These are phyloP conservation scores for Siphlonurus alternatus DNA, from an alignment of 2,888 invertebrate genomes.

Conservation along the genomic window DNA sequence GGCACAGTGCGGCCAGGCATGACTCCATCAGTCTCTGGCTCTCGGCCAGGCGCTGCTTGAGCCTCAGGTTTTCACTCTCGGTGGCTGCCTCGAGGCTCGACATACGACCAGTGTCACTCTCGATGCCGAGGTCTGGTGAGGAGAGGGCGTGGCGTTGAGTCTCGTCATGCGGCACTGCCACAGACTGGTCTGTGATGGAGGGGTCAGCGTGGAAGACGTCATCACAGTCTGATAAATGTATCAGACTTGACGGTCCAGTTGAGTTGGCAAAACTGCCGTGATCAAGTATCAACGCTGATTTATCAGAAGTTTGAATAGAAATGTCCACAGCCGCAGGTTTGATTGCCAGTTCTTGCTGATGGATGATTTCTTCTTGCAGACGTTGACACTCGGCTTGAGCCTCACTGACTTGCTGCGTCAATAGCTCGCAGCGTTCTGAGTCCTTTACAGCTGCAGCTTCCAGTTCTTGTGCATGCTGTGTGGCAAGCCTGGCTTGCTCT, in stretches of 20 bases:
- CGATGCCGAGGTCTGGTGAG: slow-evolving; percentile 80
- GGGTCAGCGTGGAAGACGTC: background rate
- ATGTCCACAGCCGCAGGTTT: background rate
- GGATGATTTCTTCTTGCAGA: background rate
- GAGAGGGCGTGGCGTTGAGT: slow-evolving; percentile 21
- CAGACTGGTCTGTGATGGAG: background rate
- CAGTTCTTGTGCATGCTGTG: slow-evolving; percentile 7
- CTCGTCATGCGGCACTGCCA: background rate
- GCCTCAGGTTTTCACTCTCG: slow-evolving; percentile 43
- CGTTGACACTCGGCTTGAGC: background rate
- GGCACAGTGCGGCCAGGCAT: background rate
- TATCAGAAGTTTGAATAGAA: background rate
- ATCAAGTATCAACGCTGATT: background rate
- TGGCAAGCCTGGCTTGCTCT: slow-evolving; percentile 6
- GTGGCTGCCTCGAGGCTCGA: slow-evolving; percentile 41
- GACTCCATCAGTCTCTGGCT: slow-evolving; percentile 33
- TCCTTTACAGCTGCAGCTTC: slow-evolving; percentile 11
- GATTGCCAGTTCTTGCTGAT: background rate
- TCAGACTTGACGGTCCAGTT: background rate
- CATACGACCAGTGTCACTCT: slow-evolving; percentile 54
- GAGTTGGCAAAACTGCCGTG: background rate
- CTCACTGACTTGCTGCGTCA: background rate
- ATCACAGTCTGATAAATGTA: background rate
- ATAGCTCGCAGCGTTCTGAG: slow-evolving; percentile 7
- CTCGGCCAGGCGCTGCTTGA: slow-evolving; percentile 50